These are phyloP conservation scores for Calliphora vicina DNA, from an alignment of 1,140 invertebrate species.

Conservation along the genomic window DNA sequence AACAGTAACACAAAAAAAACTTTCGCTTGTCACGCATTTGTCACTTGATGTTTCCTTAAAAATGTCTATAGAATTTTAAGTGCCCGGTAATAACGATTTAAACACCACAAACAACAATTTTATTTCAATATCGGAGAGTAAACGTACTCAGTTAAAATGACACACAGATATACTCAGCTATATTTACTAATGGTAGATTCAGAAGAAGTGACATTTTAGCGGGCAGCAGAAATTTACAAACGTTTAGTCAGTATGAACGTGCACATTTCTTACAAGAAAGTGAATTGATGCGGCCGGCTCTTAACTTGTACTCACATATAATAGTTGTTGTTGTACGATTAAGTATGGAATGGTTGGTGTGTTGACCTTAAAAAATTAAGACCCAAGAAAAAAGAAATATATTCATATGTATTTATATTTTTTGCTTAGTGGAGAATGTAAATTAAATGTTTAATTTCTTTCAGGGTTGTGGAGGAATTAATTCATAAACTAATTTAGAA, in stretches of 20 bases:
- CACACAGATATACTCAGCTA: neutral
- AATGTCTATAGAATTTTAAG: slow-evolving; percentile 31
- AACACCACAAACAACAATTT: neutral
- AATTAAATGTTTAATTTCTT: neutral
- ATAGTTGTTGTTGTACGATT: neutral
- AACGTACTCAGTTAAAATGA: neutral
- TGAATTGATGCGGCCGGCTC: slow-evolving; percentile 15
- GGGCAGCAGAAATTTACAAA: slow-evolving; percentile 4
- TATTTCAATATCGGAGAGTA: neutral
- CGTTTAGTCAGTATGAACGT: slow-evolving; percentile 11
- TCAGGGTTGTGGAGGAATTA: too few relatives aligned
- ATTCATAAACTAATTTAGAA: too few relatives aligned
- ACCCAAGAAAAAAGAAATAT: neutral
- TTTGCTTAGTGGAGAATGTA: slow-evolving; percentile 4
- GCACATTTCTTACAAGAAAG: slow-evolving; percentile 30
- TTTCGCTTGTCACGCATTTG: slow-evolving; percentile 32
- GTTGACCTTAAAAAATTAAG: slow-evolving; percentile 24
- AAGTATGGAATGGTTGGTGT: neutral
- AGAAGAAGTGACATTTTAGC: neutral
- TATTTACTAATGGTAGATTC: too few relatives aligned
- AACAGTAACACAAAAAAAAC: neutral
- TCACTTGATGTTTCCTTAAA: slow-evolving; percentile 33
- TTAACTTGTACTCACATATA: neutral
- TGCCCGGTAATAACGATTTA: slow-evolving; percentile 8
- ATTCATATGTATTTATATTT: neutral